Evolutionary conservation across 2,888 invertebrate species (phyloP), one percentile per base, ranked within the genome.

Genomic region (Aleiodes alternator): DNA sequence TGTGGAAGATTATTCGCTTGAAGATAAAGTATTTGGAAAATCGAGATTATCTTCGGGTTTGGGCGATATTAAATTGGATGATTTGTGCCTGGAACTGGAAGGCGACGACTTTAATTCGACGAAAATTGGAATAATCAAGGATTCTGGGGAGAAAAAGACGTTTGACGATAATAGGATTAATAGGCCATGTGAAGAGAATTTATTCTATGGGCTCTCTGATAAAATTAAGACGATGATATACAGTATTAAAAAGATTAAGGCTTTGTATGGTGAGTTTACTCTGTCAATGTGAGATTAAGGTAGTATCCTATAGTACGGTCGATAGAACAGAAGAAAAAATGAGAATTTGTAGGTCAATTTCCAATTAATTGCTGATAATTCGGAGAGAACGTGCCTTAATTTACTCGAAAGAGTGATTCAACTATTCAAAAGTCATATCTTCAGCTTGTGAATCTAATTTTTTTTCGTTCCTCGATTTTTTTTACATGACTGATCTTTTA

Each of bases 171-270:
- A 38, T 53, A 31, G 31, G 29, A 9, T 14, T 9, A 31, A n/a
- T 11, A 38, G 69, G 55, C 9, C 56, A n/a, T 43, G 78, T 50
- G 0, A 59, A 3, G 61, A 71, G n/a, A 51, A 74, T 66, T 75
- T 91, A 11, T 98, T 96, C 89, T 97, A 95, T 91, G 97, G 96
- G 0, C 90, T 98, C 55, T 96, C 97, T 0, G 87, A 91, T 1
- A 91, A 90, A 82, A 94, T 96, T 0, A 93, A 94, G 86, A 90
- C 92, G 11, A 90, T 97, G 79, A 93, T 98, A 79, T 92, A 94
- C 82, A 91, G 92, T 78, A 93, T 94, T 82, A 94, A 96, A 86
- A 95, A 95, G 79, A 97, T 98, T 78, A 92, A 92, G 29, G 92
- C 93, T 80, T 92, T 98, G 80, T 97, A 97, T 92, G 95, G 96